Evolutionary conservation across 2,888 invertebrate genomes (phyloP).

Genomic region (Trachelus troglodyta): DNA sequence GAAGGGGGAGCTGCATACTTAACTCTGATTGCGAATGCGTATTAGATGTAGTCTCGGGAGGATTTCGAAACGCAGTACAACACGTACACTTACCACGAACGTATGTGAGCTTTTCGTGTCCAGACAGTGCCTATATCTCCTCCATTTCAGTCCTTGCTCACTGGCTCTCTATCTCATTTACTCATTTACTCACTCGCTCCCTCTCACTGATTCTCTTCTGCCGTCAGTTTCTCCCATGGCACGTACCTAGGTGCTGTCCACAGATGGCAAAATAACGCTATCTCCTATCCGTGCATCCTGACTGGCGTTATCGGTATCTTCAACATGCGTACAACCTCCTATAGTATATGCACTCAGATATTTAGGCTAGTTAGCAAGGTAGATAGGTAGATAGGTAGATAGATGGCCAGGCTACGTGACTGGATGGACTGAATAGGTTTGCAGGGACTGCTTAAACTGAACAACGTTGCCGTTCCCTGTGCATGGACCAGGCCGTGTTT

Average conservation of each 20-base stretch:
- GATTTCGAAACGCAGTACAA: constrained; percentile 7
- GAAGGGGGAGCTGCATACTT: constrained; percentile 25
- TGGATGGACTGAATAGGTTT: not conserved
- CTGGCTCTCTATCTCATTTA: not conserved
- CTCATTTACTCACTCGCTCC: not conserved
- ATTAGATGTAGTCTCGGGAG: constrained; percentile 14
- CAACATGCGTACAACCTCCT: not conserved
- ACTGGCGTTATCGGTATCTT: not conserved
- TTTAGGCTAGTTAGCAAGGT: not conserved
- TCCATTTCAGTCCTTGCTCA: not conserved
- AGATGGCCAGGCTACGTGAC: not conserved
- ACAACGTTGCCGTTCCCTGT: not conserved
- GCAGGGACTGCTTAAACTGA: not conserved
- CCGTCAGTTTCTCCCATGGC: not conserved
- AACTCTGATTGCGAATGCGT: constrained; percentile 38
- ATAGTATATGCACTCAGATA: not conserved
- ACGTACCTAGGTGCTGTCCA: not conserved
- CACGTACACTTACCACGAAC: not conserved
- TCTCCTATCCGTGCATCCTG: not conserved
- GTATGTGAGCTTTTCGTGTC: not conserved
- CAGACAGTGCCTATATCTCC: not conserved
- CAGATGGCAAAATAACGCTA: not conserved
- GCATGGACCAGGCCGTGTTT: not conserved
- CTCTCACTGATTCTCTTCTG: not conserved
- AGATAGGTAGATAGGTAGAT: not conserved